Base-by-base conservation (phyloP, 2,888 invertebrate genomes). In the Tineola bisselliella region DNA sequence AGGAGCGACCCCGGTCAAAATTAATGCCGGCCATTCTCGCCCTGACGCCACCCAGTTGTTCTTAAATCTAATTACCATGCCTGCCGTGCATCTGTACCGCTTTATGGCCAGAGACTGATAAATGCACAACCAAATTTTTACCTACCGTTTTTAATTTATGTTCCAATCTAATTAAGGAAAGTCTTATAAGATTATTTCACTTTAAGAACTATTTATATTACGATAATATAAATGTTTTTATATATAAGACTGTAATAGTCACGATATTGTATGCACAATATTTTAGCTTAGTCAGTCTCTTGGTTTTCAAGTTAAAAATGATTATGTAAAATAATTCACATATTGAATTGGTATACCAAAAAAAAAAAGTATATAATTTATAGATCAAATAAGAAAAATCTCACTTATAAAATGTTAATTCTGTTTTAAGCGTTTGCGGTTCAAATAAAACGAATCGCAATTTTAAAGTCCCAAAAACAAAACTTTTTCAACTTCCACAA, bases 31-130 rank as follows among this genome's bases (percentile, higher is more conserved):
- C 84, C 80, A 84, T 87, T 84, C 86, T 79, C 77, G 73, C 74
- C 78, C 82, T 84, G 82, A 82, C 86, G 84, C 81, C 75, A 74
- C 76, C 84, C 83, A 79, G 86, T 86, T 87, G 86, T 87, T 87
- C 86, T 87, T 86, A 87, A 87, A 87, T 84, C 86, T 86, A 87
- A 87, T 87, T 86, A 83, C 83, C 79, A 68, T 74, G 75, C 75
- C 76, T 71, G 67, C 68, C 75, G 68, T 69, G 19, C 60, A 38
- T 19, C 44, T 59, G 44, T 48, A 60, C 60, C 60, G 60, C 60
- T 44, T 44, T 60, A 48, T 44, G 48, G 48, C 44, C 59, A 44
- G 48, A 15, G 30, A 67, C 68, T 68, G 70, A 69, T 70, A 69
- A 67, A 69, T 68, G 65, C 66, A 38, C 63, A 66, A 66, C 67